Percentiles rank a stretch among this genome's conserved stretches.
phyloP scores from a whole-genome alignment of 2,113 vertebrate genomes.

The Promerops cafer region DNA sequence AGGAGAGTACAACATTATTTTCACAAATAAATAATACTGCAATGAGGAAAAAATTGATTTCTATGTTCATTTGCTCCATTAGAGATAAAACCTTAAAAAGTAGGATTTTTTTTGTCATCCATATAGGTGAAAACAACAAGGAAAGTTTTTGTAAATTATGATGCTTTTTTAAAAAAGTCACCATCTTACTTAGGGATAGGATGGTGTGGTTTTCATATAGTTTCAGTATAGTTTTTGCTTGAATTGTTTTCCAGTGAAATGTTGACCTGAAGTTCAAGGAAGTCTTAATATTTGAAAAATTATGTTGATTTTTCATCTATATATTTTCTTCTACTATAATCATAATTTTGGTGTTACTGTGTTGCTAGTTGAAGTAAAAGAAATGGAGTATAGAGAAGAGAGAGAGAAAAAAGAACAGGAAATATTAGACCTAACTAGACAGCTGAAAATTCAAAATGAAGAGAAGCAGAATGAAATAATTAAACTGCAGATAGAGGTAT shows the following conservation, averaged over 20 bases:
- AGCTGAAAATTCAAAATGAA: conserved; percentile 81
- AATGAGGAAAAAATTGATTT: not conserved
- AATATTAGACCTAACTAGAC: conserved; percentile 78
- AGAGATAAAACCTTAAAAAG: not conserved
- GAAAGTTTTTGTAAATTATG: not conserved
- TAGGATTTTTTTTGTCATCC: not conserved
- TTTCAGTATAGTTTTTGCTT: not conserved
- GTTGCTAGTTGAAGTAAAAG: conserved; percentile 78
- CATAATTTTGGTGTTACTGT: not conserved
- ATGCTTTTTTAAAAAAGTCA: not conserved
- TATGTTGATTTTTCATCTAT: not conserved
- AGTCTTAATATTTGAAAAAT: not conserved
- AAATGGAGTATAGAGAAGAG: conserved; percentile 70
- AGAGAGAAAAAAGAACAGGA: conserved; percentile 76
- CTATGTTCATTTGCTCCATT: not conserved
- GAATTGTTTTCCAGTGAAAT: not conserved
- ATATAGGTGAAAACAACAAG: not conserved
- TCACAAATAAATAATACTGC: not conserved
- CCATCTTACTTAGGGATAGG: not conserved
- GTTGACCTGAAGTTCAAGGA: not conserved
- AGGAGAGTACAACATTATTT: not conserved
- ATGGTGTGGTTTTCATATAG: not conserved
- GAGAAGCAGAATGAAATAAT: conserved; percentile 87
- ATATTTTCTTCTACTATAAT: not conserved
- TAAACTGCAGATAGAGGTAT: conserved; percentile 90